Evolutionary conservation across 92 coral and sea anemone genomes (phyloP), one percentile per base, ranked within the genome.

Genomic region (Anthopleura xanthogrammica): DNA sequence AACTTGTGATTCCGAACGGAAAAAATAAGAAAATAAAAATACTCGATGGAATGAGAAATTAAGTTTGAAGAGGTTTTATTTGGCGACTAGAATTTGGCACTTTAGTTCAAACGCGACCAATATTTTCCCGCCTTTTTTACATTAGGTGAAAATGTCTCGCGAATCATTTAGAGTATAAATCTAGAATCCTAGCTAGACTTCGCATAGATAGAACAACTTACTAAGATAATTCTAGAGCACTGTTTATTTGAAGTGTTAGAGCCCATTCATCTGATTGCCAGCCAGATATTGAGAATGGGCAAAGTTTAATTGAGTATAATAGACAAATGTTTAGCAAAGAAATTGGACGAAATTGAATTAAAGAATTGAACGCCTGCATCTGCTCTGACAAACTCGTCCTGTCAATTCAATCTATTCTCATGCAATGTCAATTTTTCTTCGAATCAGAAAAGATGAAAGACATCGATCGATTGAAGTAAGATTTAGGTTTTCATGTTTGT

Each of bases 261-360:
- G 66, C 76, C 76, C 57, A 78, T 78, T 78, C 81, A 24, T 29
- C 16, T 39, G 16, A 83, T 83, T 83, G 60, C 36, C 3, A 41
- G 20, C 7, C 52, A 17, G 79, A 75, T 75, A 43, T 83, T 54
- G 23, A 52, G 75, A 83, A 83, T 83, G 60, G 86, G 16, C 43
- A 72, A 60, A 75, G 52, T 73, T 40, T 83, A 83, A 83, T 83
- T 75, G 86, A 81, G n/a, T 83, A 60, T 83, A 83, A 83, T 83
- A 39, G 80, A 58, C 50, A 40, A 75, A 73, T 83, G 80, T 83
- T 52, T 83, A 46, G 80, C 75, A 22, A 55, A 36, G 66, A 54
- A 83, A 83, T 83, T 83, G 86, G 85, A 58, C 8, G 57, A 83
- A 83, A 83, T 83, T 83, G 40, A 75, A 83, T 83, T 75, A 73